Evolutionary conservation across 2,113 vertebrate genomes (phyloP), one percentile per base, ranked within the genome.

Genomic region (Epinephelus lanceolatus): DNA sequence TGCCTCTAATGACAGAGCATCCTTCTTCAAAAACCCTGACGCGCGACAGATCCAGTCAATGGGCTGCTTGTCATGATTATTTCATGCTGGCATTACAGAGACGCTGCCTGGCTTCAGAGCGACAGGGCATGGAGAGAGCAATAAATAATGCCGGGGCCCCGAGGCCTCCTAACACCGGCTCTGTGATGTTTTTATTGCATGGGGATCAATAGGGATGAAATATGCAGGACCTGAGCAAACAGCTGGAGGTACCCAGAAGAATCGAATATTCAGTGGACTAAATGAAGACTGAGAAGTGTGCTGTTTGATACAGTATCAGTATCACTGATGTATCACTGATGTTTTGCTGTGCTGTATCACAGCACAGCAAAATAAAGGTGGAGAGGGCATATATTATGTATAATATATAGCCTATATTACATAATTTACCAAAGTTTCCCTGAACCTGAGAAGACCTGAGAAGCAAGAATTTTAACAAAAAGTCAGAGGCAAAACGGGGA

Each of bases 121-220:
- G 14, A 73, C 47, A n/a, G 65, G 55, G 83, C 53, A 40, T 21
- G 51, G 67, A 37, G 19, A 71, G 19, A 71, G 37, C 66, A 84
- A 93, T 90, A 83, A 92, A 92, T 91, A 92, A 90, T 81, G 59
- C 12, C 42, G 5, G 62, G 2, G 62, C 83, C 85, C 66, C 2
- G 25, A 72, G 76, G 81, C 76, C 37, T 45, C 11, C 53, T 0
- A 67, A 83, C 67, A 49, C 21, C 2, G 76, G 56, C 76, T 47
- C 75, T 67, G 82, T 85, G 77, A 84, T 84, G 91, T 70, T 88
- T 88, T 90, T 91, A 91, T 88, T 84, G 74, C 80, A 37, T 1
- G 0, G 52, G 27, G 83, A 93, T 93, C 92, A 81, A 92, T 92
- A 60, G 62, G 67, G 84, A 87, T 91, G 80, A 93, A 88, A 89